Base-by-base conservation (phyloP, 2,888 invertebrate genomes). In the Tachina fera region DNA sequence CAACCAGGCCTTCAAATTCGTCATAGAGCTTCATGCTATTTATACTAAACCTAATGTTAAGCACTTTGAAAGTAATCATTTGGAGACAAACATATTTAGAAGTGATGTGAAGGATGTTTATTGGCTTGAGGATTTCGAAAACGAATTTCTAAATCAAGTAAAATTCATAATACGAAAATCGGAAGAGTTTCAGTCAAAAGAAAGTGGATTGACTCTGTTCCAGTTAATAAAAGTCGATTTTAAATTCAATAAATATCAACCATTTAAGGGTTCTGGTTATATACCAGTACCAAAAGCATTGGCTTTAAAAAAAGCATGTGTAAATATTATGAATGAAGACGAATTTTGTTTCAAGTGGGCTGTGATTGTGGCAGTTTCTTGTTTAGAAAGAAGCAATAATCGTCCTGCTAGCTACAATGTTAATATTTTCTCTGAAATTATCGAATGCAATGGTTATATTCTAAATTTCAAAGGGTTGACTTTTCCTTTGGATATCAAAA, bases 191-290 rank as follows among this genome's bases (percentile, higher is more conserved):
- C 65, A 65, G 6, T 11, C 10, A 1, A 75, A n/a, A 31, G 22
- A 56, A 8, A 14, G 63, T 14, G 39, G 68, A 3, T 77, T 56
- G 63, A 19, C 45, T 56, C 31, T 56, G 22, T 0, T 76, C 1
- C 31, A 49, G 9, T 9, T 72, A 1, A 22, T 51, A 13, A 61
- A 63, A 63, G 39, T 75, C 0, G 41, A 43, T 9, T 51, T 63
- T n/a, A 63, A 74, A 19, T 22, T 75, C 51, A n/a, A 14, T 11
- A 75, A 51, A 53, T 75, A 75, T 22, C 74, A 75, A 51, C 74
- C 74, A 16, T 14, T 75, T 1, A 75, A n/a, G 22, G 74, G 74
- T 22, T 51, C 74, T 1, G 11, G 10, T 43, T 75, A 9, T 63
- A 53, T 63, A 43, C 43, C 51, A 4, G 11, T 75, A 8, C 74